Evolutionary conservation across 2,888 invertebrate species (phyloP).

Genomic region (Tiliacea aurago): DNA sequence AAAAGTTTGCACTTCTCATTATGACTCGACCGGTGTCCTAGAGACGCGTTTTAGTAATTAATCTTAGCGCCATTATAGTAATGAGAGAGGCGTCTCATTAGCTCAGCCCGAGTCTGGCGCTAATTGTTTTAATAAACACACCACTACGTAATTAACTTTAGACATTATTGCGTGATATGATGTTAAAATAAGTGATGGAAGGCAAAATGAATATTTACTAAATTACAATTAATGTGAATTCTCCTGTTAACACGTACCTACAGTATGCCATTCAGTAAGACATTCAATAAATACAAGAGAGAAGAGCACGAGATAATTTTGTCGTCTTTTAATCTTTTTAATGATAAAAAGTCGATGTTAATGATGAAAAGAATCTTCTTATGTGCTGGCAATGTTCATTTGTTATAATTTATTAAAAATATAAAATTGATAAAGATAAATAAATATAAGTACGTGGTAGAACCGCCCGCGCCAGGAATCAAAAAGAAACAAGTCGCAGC

Average conservation of each 20-base stretch:
- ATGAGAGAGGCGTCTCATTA: slow-evolving; percentile 49
- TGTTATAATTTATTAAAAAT: background rate
- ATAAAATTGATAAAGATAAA: background rate
- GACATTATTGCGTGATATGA: background rate
- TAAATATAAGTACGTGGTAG: background rate
- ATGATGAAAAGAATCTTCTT: too few species aligned
- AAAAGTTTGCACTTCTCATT: too few species aligned
- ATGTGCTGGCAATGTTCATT: too few species aligned
- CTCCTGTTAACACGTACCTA: background rate
- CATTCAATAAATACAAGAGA: background rate
- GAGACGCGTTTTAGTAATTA: slow-evolving; percentile 43
- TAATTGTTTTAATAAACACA: slow-evolving; percentile 39
- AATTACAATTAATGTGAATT: background rate
- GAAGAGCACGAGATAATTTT: background rate
- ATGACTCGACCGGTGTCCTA: background rate
- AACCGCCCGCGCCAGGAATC: background rate
- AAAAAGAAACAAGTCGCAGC: background rate
- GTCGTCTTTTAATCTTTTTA: background rate
- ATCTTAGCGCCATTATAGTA: slow-evolving; percentile 50
- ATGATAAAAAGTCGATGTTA: too few species aligned
- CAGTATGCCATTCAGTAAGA: too few species aligned
- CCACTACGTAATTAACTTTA: slow-evolving; percentile 27
- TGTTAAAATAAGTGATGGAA: slow-evolving; percentile 10
- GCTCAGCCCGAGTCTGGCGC: slow-evolving; percentile 1
- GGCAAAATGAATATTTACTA: background rate